Percentiles rank a stretch among this genome's conserved stretches.
Evolutionary conservation across 1,140 invertebrate genomes (phyloP).

Genomic region (Danaus plexippus): DNA sequence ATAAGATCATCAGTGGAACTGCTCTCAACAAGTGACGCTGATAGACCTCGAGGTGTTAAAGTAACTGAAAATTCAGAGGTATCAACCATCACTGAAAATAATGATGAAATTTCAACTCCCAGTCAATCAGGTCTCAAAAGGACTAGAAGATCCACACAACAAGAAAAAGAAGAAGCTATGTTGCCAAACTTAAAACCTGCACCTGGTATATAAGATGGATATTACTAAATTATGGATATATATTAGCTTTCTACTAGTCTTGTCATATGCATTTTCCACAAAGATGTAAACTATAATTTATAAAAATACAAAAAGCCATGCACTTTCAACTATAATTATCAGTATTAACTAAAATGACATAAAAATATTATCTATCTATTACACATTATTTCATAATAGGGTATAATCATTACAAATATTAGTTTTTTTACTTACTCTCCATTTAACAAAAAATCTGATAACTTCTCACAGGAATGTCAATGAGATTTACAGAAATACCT

Average conservation of each 20-base stretch:
- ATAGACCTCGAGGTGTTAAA: slow-evolving; percentile 73
- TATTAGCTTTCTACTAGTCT: too few relatives aligned
- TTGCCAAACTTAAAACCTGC: slow-evolving; percentile 87
- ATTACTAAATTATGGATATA: too few relatives aligned
- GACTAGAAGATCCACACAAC: slow-evolving; percentile 46
- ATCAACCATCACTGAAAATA: slow-evolving; percentile 18
- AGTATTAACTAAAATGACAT: too few relatives aligned
- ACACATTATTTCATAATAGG: too few relatives aligned
- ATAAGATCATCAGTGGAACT: slow-evolving; percentile 82
- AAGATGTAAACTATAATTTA: too few relatives aligned
- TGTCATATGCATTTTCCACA: too few relatives aligned
- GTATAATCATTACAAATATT: too few relatives aligned
- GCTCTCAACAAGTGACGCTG: slow-evolving; percentile 75
- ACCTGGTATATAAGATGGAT: slow-evolving; percentile 51
- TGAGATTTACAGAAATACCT: slow-evolving; percentile 86
- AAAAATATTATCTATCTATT: too few relatives aligned
- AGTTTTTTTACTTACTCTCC: too few relatives aligned
- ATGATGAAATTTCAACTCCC: slow-evolving; percentile 46
- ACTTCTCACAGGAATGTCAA: slow-evolving; percentile 76
- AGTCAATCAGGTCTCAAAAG: slow-evolving; percentile 58
- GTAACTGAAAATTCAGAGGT: slow-evolving; percentile 26
- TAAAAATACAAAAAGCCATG: too few relatives aligned
- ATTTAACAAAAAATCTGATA: background rate
- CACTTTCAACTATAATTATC: too few relatives aligned
- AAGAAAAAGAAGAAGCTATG: slow-evolving; percentile 79